A percentile compares a stretch with the other conserved stretches of the same genome.
Conservation (phyloP, 2,797 vertebrate species). For the Mycteria americana region DNA sequence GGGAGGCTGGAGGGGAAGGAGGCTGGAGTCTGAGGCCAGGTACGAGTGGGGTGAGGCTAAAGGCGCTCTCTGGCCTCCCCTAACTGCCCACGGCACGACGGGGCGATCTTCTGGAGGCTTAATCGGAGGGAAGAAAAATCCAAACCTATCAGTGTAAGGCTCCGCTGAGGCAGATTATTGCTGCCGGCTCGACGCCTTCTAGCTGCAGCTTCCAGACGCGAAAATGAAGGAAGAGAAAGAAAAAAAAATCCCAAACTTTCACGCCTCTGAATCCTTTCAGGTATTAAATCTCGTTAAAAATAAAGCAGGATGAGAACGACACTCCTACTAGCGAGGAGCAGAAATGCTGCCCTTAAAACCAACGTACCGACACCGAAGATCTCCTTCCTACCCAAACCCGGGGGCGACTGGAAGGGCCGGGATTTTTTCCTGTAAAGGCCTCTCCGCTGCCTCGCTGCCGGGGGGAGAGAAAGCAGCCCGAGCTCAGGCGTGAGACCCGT, state of each 20-base stretch:
- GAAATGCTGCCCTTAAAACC: neutral
- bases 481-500: neutral
- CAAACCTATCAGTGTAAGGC: neutral
- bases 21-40: neutral
- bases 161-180: neutral
- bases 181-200: slow-evolving; percentile 10
- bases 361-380: neutral
- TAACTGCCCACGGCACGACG: neutral
- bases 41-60: neutral
- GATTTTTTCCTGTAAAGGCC: neutral
- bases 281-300: neutral
- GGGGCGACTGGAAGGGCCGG: neutral
- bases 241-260: neutral
- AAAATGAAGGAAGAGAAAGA: neutral
- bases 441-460: neutral
- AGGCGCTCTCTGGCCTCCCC: neutral
- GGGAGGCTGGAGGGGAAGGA: neutral
- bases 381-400: neutral
- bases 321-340: neutral
- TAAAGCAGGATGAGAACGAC: neutral
- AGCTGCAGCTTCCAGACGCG: neutral
- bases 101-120: neutral
- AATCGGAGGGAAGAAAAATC: neutral
- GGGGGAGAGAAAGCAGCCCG: neutral
- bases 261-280: neutral